Conservation (phyloP, 2,113 vertebrate species). For the Petrocephalus microphthalmus region DNA sequence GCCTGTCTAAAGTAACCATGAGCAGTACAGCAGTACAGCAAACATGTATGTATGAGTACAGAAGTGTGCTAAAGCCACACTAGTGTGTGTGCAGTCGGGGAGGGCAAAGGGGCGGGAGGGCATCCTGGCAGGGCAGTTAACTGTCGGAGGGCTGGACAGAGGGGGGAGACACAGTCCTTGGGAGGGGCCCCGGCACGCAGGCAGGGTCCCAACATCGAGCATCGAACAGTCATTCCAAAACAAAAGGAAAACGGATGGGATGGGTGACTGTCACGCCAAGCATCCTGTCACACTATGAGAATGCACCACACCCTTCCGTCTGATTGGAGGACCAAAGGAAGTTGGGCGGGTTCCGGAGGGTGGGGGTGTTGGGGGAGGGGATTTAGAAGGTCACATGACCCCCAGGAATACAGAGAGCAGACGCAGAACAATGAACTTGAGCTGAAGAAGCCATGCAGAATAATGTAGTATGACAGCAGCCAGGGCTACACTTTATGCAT, state of each 20-base stretch:
- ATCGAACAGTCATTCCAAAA: conserved; percentile 18
- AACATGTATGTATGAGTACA: no score
- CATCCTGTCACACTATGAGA: conserved; percentile 9
- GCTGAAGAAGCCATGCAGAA: conserved; percentile 99
- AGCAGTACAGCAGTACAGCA: background rate
- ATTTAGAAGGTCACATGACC: conserved; percentile 15
- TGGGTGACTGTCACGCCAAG: conserved; percentile 20
- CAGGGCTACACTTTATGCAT: conserved; percentile 99
- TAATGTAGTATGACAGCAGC: conserved; percentile 99
- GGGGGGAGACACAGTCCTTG: background rate
- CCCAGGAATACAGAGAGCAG: conserved; percentile 67
- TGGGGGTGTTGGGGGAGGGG: background rate
- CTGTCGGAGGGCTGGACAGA: background rate
- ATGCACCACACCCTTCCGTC: background rate
- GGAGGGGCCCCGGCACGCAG: background rate
- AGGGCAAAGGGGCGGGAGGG: conserved; percentile 36
- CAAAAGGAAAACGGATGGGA: conserved; percentile 18
- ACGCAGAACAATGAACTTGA: conserved; percentile 85
- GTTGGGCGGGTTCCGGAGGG: background rate
- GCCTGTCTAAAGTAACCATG: background rate
- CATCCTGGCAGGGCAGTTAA: conserved; percentile 25
- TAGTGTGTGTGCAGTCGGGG: conserved; percentile 13
- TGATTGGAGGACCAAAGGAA: conserved; percentile 5
- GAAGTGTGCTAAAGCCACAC: background rate
- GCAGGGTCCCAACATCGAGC: background rate